A percentile compares a stretch with the other conserved stretches of the same genome.
phyloP scores from a whole-genome alignment of 2,113 vertebrate genomes.

The Tragelaphus scriptus region DNA sequence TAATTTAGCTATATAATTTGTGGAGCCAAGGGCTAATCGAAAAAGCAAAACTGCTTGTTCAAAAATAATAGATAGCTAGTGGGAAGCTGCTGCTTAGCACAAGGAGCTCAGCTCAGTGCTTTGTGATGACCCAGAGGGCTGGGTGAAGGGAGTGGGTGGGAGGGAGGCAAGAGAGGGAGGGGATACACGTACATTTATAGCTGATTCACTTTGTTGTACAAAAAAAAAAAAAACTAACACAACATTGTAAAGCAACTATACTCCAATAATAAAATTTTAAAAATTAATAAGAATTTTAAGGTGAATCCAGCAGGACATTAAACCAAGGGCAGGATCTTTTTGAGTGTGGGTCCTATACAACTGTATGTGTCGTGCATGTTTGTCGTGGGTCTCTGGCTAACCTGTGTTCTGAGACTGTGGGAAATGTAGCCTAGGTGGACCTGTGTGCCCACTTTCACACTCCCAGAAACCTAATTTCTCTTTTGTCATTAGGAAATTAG shows the following conservation, averaged over 20 bases:
- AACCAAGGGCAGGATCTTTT: neutral
- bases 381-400: neutral
- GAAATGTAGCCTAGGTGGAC: too few relatives aligned
- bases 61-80: neutral
- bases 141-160: neutral
- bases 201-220: neutral
- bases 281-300: neutral
- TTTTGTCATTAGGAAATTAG: neutral
- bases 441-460: neutral
- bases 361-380: fast-evolving
- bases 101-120: neutral
- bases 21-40: neutral
- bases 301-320: neutral
- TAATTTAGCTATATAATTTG: neutral
- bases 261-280: neutral
- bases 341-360: neutral
- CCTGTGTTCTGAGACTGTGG: neutral
- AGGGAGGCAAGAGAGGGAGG: neutral
- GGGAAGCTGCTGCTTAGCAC: neutral
- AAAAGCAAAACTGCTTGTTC: neutral
- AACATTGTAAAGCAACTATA: neutral
- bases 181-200: neutral
- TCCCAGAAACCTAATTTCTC: neutral
- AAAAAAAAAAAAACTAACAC: neutral
- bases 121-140: neutral